phyloP scores from a whole-genome alignment of 2,113 vertebrate genomes.

The Abramis brama region DNA sequence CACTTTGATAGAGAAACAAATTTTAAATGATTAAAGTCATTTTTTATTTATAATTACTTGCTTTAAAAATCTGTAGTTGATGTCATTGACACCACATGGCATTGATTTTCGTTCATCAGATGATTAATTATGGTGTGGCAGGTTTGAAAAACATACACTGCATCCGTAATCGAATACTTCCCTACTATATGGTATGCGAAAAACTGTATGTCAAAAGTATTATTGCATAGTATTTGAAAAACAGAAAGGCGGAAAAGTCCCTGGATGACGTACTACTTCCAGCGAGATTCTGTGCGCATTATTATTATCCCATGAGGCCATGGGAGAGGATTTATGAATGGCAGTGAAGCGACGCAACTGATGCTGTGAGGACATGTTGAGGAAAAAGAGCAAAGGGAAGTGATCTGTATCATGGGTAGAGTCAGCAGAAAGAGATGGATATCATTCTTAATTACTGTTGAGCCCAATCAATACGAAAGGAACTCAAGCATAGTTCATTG shows the following conservation, averaged over 20 bases:
- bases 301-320: no score
- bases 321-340: no score
- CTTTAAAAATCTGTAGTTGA: not conserved
- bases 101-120: not conserved
- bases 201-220: no score
- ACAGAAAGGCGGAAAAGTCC: no score
- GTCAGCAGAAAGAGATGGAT: slow-evolving; percentile 32
- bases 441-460: slow-evolving; percentile 64
- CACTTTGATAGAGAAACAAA: not conserved
- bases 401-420: slow-evolving; percentile 30
- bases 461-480: slow-evolving; percentile 61
- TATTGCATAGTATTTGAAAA: no score
- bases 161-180: no score
- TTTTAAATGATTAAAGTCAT: not conserved
- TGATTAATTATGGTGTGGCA: not conserved
- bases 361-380: slow-evolving; percentile 20
- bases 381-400: slow-evolving; percentile 23
- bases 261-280: no score
- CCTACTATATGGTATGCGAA: no score
- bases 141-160: not conserved
- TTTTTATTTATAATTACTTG: not conserved
- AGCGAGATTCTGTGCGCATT: no score
- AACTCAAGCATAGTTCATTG: slow-evolving; percentile 57
- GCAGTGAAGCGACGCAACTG: no score
- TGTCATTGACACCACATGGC: not conserved